A percentile compares a stretch with the other conserved stretches of the same genome.
These are phyloP conservation scores for Myotis pilosus DNA, from an alignment of 2,797 vertebrate species.

Conservation along the genomic window DNA sequence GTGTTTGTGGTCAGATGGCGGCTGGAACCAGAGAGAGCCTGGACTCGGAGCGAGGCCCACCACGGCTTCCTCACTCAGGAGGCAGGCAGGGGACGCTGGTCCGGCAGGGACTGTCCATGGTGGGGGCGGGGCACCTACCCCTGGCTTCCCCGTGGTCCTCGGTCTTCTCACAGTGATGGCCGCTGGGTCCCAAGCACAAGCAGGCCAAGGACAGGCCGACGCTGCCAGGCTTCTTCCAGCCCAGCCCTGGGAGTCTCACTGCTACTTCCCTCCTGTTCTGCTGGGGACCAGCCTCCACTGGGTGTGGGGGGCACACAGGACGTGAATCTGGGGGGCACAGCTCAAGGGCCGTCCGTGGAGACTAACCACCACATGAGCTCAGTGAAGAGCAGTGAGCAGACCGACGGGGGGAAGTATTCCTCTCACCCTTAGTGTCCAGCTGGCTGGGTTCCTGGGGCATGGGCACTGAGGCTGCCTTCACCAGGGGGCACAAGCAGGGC, in stretches of 20 bases:
- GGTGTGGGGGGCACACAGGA: neutral
- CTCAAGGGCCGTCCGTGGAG: neutral
- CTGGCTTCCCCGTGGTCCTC: neutral
- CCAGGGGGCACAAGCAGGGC: neutral
- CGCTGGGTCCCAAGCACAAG: neutral
- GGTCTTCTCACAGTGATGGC: neutral
- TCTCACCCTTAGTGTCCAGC: neutral
- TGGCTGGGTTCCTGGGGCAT: neutral
- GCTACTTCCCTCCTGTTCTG: neutral
- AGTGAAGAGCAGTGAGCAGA: neutral
- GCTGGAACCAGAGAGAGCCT: neutral
- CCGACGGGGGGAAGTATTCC: neutral
- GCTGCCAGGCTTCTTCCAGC: neutral
- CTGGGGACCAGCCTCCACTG: neutral
- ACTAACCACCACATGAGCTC: neutral
- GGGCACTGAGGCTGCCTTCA: neutral
- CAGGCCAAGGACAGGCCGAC: neutral
- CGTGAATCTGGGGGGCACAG: rapidly evolving
- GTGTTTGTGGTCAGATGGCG: neutral
- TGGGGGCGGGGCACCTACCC: rapidly evolving
- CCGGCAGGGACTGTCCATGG: rapidly evolving
- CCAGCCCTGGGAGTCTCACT: neutral
- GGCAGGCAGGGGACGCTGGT: rapidly evolving
- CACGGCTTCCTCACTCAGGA: rapidly evolving
- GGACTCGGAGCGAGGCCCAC: neutral